Conservation (phyloP, 35 echinoderm and acorn worm genomes). For the Heliocidaris tuberculata region DNA sequence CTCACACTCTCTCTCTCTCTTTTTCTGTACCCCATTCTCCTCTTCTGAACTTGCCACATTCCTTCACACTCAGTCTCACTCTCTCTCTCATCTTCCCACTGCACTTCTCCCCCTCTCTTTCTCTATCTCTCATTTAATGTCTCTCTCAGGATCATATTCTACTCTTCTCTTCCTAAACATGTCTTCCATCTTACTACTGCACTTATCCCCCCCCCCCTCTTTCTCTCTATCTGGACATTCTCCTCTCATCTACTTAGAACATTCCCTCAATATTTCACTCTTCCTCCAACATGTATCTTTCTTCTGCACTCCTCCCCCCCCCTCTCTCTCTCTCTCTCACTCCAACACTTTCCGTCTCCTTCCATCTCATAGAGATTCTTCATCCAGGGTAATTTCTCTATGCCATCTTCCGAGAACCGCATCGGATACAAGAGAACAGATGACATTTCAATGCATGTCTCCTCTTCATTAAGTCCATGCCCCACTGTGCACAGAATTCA, state of each 20-base stretch:
- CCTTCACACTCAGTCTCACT: not conserved
- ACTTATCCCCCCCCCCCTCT: not conserved
- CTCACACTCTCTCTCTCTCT: not conserved
- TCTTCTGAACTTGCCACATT: no score
- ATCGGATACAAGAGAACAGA: not conserved
- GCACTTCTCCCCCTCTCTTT: not conserved
- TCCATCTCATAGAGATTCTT: not conserved
- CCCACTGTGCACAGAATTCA: not conserved
- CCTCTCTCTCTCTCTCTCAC: not conserved
- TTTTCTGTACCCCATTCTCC: not conserved
- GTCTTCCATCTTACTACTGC: no score
- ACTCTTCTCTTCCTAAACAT: no score
- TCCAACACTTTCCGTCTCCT: not conserved
- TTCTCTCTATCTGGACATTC: not conserved
- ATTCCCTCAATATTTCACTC: not conserved
- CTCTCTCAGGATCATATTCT: not conserved
- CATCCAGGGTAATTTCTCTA: not conserved
- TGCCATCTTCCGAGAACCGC: not conserved
- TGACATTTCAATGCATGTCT: not conserved
- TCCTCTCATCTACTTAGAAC: not conserved
- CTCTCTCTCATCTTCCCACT: not conserved
- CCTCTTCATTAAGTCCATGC: not conserved
- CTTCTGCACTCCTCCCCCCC: not conserved
- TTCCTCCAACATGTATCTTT: not conserved
- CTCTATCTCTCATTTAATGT: not conserved